These are phyloP conservation scores for Drosophila subpulchrella DNA, from an alignment of 1,140 invertebrate genomes.

Conservation along the genomic window DNA sequence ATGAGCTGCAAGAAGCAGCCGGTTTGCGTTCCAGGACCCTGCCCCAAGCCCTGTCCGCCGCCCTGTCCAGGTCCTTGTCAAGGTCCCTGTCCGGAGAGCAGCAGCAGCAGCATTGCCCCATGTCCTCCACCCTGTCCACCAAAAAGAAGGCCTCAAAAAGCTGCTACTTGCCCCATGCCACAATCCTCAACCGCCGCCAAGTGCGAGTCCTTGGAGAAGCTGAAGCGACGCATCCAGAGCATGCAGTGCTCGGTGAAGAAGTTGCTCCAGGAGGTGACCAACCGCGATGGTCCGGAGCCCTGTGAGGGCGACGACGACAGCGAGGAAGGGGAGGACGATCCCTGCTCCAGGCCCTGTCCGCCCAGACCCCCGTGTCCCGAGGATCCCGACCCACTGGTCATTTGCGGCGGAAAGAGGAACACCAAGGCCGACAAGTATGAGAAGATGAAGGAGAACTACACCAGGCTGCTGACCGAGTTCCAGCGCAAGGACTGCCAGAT, in stretches of 20 bases:
- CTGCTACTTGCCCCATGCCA: neutral
- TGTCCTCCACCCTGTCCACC: constrained; percentile 2
- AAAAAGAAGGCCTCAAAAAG: neutral
- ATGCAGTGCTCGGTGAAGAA: constrained; percentile 75
- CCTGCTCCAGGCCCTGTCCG: neutral
- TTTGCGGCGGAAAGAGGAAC: constrained; percentile 73
- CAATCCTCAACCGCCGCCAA: constrained; percentile 15
- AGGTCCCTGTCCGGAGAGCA: constrained; percentile 25
- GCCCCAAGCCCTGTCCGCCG: constrained; percentile 7
- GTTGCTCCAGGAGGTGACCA: constrained; percentile 65
- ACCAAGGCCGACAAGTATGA: constrained; percentile 75
- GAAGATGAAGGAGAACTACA: constrained; percentile 80
- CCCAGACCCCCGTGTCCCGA: constrained; percentile 49
- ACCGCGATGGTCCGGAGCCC: constrained; percentile 40
- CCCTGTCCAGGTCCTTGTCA: constrained; percentile 7
- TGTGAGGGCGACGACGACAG: constrained; percentile 4
- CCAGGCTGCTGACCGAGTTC: constrained; percentile 69
- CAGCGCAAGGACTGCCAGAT: constrained; percentile 78
- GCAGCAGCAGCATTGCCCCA: constrained; percentile 28
- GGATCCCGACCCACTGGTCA: constrained; percentile 67
- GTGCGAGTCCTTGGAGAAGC: constrained; percentile 65
- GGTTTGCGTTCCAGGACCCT: constrained; percentile 45
- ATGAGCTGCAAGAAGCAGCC: constrained; percentile 50
- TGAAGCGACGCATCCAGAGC: constrained; percentile 63
- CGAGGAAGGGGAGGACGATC: constrained; percentile 25